Conservation (phyloP, 2,113 vertebrate genomes). For the Strix aluco region DNA sequence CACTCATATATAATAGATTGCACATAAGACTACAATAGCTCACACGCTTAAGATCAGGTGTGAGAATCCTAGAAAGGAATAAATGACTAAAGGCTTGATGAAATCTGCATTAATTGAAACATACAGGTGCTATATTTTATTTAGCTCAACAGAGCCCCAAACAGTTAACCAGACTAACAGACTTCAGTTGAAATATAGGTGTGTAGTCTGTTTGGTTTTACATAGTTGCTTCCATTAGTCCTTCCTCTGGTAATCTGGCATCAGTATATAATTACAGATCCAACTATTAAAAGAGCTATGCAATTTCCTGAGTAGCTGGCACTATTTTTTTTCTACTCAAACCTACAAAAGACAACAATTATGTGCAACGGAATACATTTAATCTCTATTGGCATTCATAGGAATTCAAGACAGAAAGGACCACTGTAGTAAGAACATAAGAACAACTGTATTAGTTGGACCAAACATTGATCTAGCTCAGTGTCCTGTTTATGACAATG, state of each 20-base stretch:
- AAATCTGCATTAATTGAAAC: background rate
- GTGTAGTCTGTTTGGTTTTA: background rate
- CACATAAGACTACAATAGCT: background rate
- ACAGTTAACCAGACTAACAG: background rate
- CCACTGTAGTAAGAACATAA: background rate
- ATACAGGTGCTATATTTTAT: background rate
- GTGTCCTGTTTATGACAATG: background rate
- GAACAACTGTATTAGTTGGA: background rate
- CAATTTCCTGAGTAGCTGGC: background rate
- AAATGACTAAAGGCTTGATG: background rate
- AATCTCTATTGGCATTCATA: background rate
- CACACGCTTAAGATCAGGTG: background rate
- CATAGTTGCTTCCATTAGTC: background rate
- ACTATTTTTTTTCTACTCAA: background rate
- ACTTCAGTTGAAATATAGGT: background rate
- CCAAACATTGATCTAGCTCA: background rate
- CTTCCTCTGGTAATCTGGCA: background rate
- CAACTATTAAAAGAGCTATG: background rate
- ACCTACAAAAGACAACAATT: background rate
- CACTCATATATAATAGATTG: background rate
- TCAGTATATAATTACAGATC: background rate
- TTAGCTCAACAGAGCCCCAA: background rate
- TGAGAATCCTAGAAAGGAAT: background rate
- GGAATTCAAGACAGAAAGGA: background rate
- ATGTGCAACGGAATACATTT: background rate